A percentile compares a stretch with the other conserved stretches of the same genome.
Conservation (phyloP, 2,888 invertebrate species). For the Eupithecia exiguata region DNA sequence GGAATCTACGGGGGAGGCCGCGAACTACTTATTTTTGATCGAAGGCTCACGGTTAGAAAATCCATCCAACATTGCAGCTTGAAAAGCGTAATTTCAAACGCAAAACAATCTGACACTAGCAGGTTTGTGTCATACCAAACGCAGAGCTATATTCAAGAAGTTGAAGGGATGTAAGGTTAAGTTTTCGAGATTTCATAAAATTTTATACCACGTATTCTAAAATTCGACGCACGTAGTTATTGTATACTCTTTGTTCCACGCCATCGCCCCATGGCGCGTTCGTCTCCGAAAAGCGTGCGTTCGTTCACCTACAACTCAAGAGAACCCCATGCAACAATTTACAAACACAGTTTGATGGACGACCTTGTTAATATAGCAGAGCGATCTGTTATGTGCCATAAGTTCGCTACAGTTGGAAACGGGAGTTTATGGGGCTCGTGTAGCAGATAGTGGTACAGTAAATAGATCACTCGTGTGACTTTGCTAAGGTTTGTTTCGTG, state of each 20-base stretch:
- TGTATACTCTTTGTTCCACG: too few relatives aligned
- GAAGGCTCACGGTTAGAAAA: too few relatives aligned
- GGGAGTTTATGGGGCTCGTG: background rate
- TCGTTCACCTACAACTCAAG: background rate
- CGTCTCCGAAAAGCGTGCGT: background rate
- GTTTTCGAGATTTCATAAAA: background rate
- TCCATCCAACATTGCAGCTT: too few relatives aligned
- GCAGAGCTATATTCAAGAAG: too few relatives aligned
- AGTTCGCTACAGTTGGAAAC: background rate
- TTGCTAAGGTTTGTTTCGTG: too few relatives aligned
- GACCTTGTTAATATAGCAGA: background rate
- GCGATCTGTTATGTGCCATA: conserved; percentile 1
- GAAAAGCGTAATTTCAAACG: too few relatives aligned
- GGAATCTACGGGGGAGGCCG: too few relatives aligned
- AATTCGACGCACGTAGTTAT: too few relatives aligned
- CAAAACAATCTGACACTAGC: too few relatives aligned
- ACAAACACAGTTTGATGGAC: conserved; percentile 1
- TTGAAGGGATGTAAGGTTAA: too few relatives aligned
- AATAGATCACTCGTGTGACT: background rate
- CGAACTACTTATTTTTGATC: too few relatives aligned
- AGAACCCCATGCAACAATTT: background rate
- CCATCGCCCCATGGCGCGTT: background rate
- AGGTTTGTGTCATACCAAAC: too few relatives aligned
- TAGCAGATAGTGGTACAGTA: background rate
- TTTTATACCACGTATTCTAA: background rate